Evolutionary conservation across 2,888 invertebrate species (phyloP), one percentile per base, ranked within the genome.

Genomic region (Iselma pallidipennis): DNA sequence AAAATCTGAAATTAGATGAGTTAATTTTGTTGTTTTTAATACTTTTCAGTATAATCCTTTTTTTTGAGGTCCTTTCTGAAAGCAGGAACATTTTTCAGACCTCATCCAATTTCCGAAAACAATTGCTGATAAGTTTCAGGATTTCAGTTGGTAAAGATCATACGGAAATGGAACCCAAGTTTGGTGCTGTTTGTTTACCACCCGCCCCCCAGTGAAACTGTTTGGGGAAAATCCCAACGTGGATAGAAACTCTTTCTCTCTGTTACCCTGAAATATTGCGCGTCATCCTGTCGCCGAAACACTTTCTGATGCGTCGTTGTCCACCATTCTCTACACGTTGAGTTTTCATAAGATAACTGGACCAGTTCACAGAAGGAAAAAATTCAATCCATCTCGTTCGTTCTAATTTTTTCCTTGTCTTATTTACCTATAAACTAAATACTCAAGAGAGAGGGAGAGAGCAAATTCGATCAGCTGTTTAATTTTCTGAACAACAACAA

Each of bases 41-140:
- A n/a, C n/a, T n/a, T n/a, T n/a, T n/a, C n/a, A n/a, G n/a, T n/a
- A n/a, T n/a, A n/a, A n/a, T 37, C 16, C 16, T 6, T 37, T 7
- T 16, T 6, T 9, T 7, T 9, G 19, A 37, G 33, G 2, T 2
- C 14, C 0, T n/a, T n/a, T n/a, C n/a, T n/a, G n/a, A n/a, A n/a
- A n/a, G n/a, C n/a, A n/a, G 75, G 77, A 76, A 78, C 78, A 80
- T 81, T 83, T 83, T 82, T 81, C 79, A 79, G 74, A 74, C 77
- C 76, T 76, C 77, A 79, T 82, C 79, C 82, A 83, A 83, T 84
- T 83, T 83, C 81, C 80, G 81, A 82, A 83, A 82, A 82, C 81
- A 81, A 79, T 81, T 79, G 76, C 69, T 73, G 66, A 67, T 64
- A 63, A 65, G 57, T 67, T 68, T 66, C 51, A 51, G 57, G 66